Conservation (phyloP, 2,113 vertebrate species). For the Sardina pilchardus region DNA sequence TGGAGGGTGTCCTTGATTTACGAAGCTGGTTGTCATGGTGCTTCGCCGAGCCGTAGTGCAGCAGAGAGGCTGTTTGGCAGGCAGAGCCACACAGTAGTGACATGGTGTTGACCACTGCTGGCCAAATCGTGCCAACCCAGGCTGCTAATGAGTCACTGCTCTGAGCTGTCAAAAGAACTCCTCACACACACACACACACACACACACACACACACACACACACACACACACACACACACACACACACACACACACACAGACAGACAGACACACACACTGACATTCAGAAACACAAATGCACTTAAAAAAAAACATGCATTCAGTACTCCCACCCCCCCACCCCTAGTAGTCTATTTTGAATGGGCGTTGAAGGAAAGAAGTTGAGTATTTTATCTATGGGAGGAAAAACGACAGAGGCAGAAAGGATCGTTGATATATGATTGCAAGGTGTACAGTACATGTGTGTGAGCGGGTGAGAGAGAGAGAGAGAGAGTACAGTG, state of each 20-base stretch:
- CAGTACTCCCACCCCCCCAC: no score
- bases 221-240: not conserved
- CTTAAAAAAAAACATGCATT: not conserved
- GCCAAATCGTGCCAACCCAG: not conserved
- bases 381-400: no score
- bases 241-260: not conserved
- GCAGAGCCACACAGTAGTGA: not conserved
- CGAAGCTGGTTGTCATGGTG: constrained; percentile 28
- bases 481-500: no score
- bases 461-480: no score
- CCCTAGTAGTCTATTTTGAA: not conserved
- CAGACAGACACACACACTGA: not conserved
- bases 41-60: not conserved
- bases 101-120: constrained; percentile 2
- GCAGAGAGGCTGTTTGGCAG: constrained; percentile 18
- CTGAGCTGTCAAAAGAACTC: not conserved
- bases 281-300: not conserved
- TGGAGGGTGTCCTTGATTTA: constrained; percentile 27
- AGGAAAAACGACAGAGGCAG: no score
- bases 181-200: not conserved
- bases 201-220: not conserved
- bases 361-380: not conserved
- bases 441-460: not conserved
- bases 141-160: not conserved
- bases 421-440: not conserved